These are phyloP conservation scores for Aldrovandia affinis DNA, from an alignment of 2,797 vertebrate genomes.

Conservation along the genomic window DNA sequence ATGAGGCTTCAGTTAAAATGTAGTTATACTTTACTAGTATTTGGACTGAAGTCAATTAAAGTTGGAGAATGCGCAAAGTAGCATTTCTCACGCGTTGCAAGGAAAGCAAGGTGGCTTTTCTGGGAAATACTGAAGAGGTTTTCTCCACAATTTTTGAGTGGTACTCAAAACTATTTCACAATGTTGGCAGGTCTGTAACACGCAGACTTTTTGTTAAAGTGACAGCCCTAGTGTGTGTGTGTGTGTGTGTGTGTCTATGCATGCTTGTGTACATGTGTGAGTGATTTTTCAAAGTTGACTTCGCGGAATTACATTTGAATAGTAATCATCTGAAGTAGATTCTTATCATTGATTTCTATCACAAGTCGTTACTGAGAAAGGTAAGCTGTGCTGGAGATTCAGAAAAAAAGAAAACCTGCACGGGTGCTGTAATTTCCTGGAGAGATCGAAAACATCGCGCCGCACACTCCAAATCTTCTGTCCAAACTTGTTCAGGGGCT, in stretches of 20 bases:
- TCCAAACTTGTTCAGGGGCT: constrained; percentile 54
- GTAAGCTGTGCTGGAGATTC: not conserved
- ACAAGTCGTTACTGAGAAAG: not conserved
- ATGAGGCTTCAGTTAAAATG: too few species aligned
- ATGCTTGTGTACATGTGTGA: not conserved
- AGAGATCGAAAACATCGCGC: not conserved
- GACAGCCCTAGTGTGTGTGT: too few species aligned
- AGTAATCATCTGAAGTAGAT: not conserved
- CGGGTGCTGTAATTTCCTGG: constrained; percentile 18
- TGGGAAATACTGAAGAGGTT: too few species aligned
- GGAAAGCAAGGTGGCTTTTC: too few species aligned
- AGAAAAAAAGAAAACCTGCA: not conserved
- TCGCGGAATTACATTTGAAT: not conserved
- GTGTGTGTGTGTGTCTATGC: not conserved
- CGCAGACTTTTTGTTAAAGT: too few species aligned
- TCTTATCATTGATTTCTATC: not conserved
- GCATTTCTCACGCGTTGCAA: too few species aligned
- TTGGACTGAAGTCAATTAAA: too few species aligned
- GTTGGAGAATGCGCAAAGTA: too few species aligned
- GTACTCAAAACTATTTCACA: too few species aligned
- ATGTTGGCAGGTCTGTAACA: too few species aligned
- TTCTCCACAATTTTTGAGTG: too few species aligned
- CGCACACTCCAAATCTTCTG: constrained; percentile 26
- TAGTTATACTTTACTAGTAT: too few species aligned
- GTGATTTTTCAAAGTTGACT: not conserved